phyloP scores from a whole-genome alignment of 2,797 vertebrate species.

The Enteromius viviparus region DNA sequence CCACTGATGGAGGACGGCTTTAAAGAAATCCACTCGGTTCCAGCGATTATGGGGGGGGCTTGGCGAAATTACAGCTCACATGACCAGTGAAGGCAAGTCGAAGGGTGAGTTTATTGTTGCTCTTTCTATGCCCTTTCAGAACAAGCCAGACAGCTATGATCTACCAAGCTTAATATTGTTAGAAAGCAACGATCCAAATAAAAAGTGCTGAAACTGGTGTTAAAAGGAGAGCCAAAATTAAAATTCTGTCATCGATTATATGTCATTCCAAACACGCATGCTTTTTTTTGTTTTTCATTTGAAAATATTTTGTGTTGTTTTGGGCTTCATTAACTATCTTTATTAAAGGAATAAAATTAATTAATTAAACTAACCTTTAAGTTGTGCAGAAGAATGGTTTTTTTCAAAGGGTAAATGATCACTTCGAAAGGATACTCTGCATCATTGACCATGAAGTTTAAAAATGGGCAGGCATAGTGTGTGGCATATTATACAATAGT shows the following conservation, averaged over 20 bases:
- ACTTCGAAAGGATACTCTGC: slow-evolving; percentile 17
- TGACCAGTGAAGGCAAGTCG: slow-evolving; percentile 43
- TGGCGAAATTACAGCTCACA: slow-evolving; percentile 51
- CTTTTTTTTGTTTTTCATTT: not conserved
- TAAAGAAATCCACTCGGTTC: slow-evolving; percentile 46
- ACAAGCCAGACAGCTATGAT: slow-evolving; percentile 36
- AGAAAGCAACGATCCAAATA: slow-evolving; percentile 38
- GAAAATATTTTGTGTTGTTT: not conserved
- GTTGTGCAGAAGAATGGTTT: not conserved
- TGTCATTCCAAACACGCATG: not conserved
- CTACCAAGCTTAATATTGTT: slow-evolving; percentile 47
- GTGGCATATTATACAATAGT: slow-evolving; percentile 7
- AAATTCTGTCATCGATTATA: not conserved
- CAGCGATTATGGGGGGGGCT: slow-evolving; percentile 37
- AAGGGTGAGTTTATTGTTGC: slow-evolving; percentile 32
- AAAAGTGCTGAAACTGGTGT: slow-evolving; percentile 26
- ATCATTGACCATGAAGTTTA: not conserved
- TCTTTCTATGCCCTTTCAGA: slow-evolving; percentile 40
- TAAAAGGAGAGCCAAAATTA: not conserved
- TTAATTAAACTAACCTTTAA: not conserved
- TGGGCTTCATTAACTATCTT: not conserved
- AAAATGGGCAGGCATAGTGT: slow-evolving; percentile 15
- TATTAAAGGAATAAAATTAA: not conserved
- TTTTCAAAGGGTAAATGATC: not conserved
- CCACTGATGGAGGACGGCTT: slow-evolving; percentile 55